Percentiles rank a stretch among this genome's conserved stretches.
phyloP scores from a whole-genome alignment of 1,140 invertebrate species.

The Pollicipes pollicipes region DNA sequence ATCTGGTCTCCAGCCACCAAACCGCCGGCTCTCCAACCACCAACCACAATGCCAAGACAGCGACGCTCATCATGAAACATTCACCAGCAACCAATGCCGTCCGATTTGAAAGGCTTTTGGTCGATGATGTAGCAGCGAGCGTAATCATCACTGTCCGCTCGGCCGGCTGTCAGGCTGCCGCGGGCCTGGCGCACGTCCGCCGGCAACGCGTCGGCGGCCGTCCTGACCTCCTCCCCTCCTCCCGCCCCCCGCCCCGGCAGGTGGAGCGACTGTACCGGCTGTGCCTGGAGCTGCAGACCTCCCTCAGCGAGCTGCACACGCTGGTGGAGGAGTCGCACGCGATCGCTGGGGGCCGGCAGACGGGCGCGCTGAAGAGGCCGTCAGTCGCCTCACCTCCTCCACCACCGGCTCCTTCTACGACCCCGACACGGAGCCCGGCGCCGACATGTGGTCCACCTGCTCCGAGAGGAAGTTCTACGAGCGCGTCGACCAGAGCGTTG shows the following conservation, averaged over 20 bases:
- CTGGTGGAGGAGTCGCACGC: neutral
- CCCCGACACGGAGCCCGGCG: neutral
- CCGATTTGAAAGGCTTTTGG: no score
- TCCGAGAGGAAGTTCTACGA: neutral
- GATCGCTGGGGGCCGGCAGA: neutral
- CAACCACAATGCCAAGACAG: no score
- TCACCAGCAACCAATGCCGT: no score
- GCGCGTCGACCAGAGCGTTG: neutral
- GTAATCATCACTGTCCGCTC: no score
- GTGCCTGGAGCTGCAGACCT: neutral
- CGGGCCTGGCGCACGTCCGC: no score
- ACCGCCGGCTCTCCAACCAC: no score
- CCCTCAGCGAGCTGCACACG: neutral
- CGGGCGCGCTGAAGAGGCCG: neutral
- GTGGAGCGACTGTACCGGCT: conserved; percentile 1
- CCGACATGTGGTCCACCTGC: neutral
- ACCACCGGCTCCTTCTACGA: neutral
- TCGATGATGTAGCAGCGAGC: no score
- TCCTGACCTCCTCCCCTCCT: conserved; percentile 4
- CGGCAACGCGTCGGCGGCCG: no score
- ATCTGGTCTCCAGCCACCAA: no score
- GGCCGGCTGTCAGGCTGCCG: no score
- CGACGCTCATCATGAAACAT: no score
- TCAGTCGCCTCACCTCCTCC: neutral
- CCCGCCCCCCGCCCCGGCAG: neutral